These are phyloP conservation scores for Sericinus montela DNA, from an alignment of 2,888 invertebrate species.

Conservation along the genomic window DNA sequence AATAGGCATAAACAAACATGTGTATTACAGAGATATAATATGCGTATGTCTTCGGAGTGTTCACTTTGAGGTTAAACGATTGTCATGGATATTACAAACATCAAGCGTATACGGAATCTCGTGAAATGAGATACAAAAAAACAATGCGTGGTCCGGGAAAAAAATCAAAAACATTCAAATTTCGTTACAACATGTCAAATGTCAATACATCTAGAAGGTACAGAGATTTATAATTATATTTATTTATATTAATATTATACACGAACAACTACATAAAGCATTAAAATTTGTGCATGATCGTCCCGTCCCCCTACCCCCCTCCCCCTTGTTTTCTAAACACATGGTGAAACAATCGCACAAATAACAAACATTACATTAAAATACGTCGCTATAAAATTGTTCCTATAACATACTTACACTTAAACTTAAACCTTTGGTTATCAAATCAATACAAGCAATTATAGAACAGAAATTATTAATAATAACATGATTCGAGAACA, in stretches of 20 bases:
- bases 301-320: conserved; percentile 22
- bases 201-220: conserved; percentile 10
- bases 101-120: no score
- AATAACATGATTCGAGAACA: not conserved
- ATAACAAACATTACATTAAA: conserved; percentile 9
- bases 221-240: conserved; percentile 22
- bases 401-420: conserved; percentile 2
- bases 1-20: no score
- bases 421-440: conserved; percentile 23
- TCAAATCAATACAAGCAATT: conserved; percentile 17
- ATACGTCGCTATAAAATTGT: conserved; percentile 9
- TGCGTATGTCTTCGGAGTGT: no score
- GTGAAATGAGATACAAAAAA: no score
- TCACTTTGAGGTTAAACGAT: no score
- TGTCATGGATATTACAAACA: no score
- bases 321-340: not conserved
- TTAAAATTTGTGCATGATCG: conserved; percentile 53
- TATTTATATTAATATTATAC: conserved; percentile 43
- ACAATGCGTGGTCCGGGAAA: no score
- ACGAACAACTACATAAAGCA: conserved; percentile 72
- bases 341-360: conserved; percentile 1
- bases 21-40: no score
- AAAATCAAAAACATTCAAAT: no score
- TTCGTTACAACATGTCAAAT: not conserved
- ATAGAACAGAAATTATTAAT: not conserved